Base-by-base conservation (phyloP, 2,888 invertebrate genomes). In the Perizoma affinitatum region DNA sequence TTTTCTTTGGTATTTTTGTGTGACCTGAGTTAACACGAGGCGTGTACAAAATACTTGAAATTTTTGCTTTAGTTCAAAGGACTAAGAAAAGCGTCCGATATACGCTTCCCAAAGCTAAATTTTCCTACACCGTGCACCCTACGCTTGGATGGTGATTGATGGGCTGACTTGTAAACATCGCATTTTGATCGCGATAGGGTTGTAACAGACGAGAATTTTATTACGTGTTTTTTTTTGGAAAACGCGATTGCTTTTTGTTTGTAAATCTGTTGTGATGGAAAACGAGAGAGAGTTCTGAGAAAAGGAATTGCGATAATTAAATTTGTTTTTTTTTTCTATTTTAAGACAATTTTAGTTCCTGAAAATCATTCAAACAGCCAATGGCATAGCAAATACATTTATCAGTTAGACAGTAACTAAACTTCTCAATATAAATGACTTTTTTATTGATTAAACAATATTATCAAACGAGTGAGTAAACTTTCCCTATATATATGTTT, bases 111-210 rank as follows among this genome's bases (percentile, higher is more conserved):
- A 4, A 36, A 44, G 43, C 52, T 35, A 9, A 48, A 38, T 33
- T 22, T 58, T 57, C 45, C 45, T n/a, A 40, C 9, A 48, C 22
- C 9, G 38, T 35, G 73, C 75, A 61, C 63, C 66, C 66, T 59
- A 63, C 73, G 50, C n/a, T 47, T 53, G 66, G 83, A 83, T 83
- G 69, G 82, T 83, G 84, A 84, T 84, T 78, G 82, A 84, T 84
- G 78, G 69, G 57, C 66, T 55, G 67, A 68, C 76, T 79, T 82
- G 82, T 83, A 79, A 82, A 81, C 81, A 82, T 69, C 75, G 70
- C 72, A 69, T 73, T 74, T 67, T 72, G 77, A 84, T 82, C 81
- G 72, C 71, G 84, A 83, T 84, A 83, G 76, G 81, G 83, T 76
- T 82, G 78, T 70, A 67, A 69, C 75, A 70, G 60, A 60, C 67